Percentiles rank a stretch among this genome's conserved stretches.
Conservation (phyloP, 2,113 vertebrate species). For the Onychostoma macrolepis region DNA sequence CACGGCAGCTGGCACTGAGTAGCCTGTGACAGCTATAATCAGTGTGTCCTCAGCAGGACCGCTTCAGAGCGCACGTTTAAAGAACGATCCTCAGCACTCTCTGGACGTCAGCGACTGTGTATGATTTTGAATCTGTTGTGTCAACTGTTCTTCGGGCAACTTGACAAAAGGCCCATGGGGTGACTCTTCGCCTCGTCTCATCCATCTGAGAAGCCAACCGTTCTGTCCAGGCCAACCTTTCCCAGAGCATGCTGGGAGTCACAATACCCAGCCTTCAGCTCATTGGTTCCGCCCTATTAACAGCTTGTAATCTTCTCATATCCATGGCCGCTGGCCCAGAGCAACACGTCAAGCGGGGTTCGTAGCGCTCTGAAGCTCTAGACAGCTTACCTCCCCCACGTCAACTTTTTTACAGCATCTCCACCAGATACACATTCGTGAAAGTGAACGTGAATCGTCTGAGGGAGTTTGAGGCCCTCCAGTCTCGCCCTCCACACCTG, state of each 20-base stretch:
- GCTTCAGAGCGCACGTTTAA: slow-evolving; percentile 30
- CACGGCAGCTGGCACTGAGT: slow-evolving; percentile 58
- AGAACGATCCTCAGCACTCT: slow-evolving; percentile 69
- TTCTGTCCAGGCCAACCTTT: slow-evolving; percentile 84
- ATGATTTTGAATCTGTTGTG: slow-evolving; percentile 59
- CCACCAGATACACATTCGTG: slow-evolving; percentile 27
- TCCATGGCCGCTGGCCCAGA: slow-evolving; percentile 72
- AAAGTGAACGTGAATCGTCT: neutral
- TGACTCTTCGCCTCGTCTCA: slow-evolving; percentile 67
- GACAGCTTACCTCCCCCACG: slow-evolving; percentile 38
- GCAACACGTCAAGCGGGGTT: slow-evolving; percentile 50
- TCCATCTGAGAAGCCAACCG: slow-evolving; percentile 78
- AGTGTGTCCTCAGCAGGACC: slow-evolving; percentile 54
- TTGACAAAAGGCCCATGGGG: slow-evolving; percentile 72
- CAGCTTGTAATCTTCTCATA: slow-evolving; percentile 98
- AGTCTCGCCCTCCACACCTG: slow-evolving; percentile 75
- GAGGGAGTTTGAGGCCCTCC: slow-evolving; percentile 62
- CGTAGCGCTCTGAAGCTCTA: slow-evolving; percentile 33
- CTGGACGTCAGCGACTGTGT: slow-evolving; percentile 70
- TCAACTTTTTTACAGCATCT: slow-evolving; percentile 16
- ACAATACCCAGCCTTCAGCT: slow-evolving; percentile 78
- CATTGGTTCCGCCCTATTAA: slow-evolving; percentile 98
- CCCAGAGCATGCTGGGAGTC: slow-evolving; percentile 83
- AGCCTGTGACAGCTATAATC: slow-evolving; percentile 55
- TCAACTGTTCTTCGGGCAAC: slow-evolving; percentile 61